Conservation (phyloP, 2,113 vertebrate species). For the Mus spicilegus region DNA sequence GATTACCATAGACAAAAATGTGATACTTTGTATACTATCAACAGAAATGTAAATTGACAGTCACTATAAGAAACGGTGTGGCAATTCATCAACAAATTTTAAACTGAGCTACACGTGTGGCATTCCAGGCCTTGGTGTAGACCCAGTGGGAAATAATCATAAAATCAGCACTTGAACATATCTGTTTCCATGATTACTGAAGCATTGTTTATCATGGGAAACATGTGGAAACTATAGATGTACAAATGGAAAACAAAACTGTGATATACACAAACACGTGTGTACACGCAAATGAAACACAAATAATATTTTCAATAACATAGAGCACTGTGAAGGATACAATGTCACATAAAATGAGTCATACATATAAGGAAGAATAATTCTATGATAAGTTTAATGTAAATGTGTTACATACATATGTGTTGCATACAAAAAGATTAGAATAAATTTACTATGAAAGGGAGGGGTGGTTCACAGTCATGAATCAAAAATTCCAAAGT, state of each 20-base stretch:
- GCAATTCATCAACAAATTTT: background rate
- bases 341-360: background rate
- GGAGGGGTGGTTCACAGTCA: background rate
- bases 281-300: background rate
- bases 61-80: background rate
- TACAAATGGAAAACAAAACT: background rate
- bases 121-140: background rate
- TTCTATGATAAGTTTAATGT: background rate
- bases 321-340: background rate
- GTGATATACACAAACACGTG: background rate
- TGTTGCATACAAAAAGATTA: background rate
- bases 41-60: background rate
- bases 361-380: background rate
- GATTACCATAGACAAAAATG: background rate
- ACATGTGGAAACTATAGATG: background rate
- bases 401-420: no score
- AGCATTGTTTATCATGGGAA: background rate
- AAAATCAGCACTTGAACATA: background rate
- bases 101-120: background rate
- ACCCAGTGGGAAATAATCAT: background rate
- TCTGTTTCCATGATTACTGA: background rate
- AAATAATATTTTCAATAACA: background rate
- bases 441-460: background rate
- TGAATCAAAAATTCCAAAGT: background rate
- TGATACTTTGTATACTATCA: background rate